phyloP scores from a whole-genome alignment of 2,888 invertebrate species.

The Augochlorella aurata region DNA sequence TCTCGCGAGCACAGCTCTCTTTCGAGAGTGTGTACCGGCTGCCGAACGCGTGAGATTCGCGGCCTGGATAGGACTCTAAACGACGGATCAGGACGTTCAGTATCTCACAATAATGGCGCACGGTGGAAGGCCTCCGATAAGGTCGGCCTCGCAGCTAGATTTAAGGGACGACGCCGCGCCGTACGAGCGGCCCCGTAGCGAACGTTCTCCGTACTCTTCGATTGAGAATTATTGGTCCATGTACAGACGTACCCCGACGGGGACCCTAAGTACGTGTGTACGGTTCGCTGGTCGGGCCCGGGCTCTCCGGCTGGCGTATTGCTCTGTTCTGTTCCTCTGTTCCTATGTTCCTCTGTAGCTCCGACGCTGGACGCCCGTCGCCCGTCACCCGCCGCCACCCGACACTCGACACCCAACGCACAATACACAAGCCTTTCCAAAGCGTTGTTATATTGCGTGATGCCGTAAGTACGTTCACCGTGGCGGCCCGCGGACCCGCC shows the following conservation, averaged over 20 bases:
- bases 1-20: not conserved
- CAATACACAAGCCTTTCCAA: conserved; percentile 1
- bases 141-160: conserved; percentile 68
- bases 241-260: conserved; percentile 18
- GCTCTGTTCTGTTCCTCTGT: not conserved
- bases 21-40: conserved; percentile 22
- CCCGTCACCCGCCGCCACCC: not conserved
- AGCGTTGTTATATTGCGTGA: conserved; percentile 46
- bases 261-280: conserved; percentile 6
- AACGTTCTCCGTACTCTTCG: conserved; percentile 45
- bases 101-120: conserved; percentile 70
- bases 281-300: not conserved
- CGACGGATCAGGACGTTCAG: conserved; percentile 69
- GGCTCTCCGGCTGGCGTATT: not conserved
- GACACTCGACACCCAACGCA: conserved; percentile 12
- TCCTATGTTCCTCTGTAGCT: no score
- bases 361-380: no score
- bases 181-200: conserved; percentile 41
- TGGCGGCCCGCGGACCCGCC: not conserved
- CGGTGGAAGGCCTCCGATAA: conserved; percentile 68
- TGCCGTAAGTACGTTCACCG: conserved; percentile 34
- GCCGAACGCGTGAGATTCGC: conserved; percentile 66
- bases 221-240: conserved; percentile 68
- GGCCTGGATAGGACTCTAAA: conserved; percentile 65
- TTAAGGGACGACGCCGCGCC: conserved; percentile 61